phyloP scores from a whole-genome alignment of 2,797 vertebrate species.

The Sebastes diaconus region DNA sequence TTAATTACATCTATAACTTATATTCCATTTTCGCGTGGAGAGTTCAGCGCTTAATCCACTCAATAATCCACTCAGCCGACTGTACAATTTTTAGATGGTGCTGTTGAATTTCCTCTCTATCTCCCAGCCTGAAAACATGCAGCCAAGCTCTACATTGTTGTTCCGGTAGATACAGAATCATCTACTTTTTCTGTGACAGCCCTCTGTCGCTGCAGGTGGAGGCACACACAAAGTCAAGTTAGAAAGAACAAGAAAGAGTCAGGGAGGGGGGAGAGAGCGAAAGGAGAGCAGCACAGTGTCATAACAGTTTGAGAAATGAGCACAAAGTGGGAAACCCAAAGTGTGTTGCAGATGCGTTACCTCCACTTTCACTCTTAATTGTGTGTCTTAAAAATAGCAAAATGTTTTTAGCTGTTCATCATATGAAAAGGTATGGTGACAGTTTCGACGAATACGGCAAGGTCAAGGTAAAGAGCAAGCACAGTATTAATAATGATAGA shows the following conservation, averaged over 20 bases:
- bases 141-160: conserved; percentile 36
- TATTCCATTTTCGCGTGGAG: conserved; percentile 1
- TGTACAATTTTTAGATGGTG: conserved; percentile 37
- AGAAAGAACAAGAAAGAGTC: conserved; percentile 24
- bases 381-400: neutral
- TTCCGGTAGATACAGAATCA: conserved; percentile 39
- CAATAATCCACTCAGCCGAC: conserved; percentile 24
- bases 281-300: neutral
- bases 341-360: neutral
- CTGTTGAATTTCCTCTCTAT: conserved; percentile 40
- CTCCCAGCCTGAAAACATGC: conserved; percentile 33
- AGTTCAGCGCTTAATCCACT: conserved; percentile 32
- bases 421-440: neutral
- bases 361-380: conserved; percentile 6
- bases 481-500: neutral
- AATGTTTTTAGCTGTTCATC: neutral
- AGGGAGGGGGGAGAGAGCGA: neutral
- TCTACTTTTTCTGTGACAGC: conserved; percentile 29
- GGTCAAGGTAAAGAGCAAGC: neutral
- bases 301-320: conserved; percentile 34
- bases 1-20: conserved; percentile 31
- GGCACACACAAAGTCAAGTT: conserved; percentile 20
- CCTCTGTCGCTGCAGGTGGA: conserved; percentile 16
- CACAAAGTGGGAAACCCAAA: conserved; percentile 12
- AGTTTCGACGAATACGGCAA: neutral